Evolutionary conservation across 2,797 vertebrate genomes (phyloP).

Genomic region (Gadopsis marmoratus): DNA sequence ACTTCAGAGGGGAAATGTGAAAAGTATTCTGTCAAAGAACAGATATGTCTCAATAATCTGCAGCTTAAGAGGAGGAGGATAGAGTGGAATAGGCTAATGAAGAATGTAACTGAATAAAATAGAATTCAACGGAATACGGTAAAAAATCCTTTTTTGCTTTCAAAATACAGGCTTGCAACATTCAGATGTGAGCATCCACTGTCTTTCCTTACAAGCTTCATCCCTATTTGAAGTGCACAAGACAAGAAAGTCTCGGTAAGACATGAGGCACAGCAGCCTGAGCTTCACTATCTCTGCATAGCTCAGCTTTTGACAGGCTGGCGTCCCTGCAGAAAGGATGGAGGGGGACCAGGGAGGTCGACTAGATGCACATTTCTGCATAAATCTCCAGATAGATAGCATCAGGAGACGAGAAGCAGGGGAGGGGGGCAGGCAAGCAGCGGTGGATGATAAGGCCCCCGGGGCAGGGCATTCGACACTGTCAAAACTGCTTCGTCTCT

Average conservation of each 20-base stretch:
- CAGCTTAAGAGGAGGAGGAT: constrained; percentile 33
- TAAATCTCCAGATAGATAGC: constrained; percentile 84
- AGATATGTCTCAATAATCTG: constrained; percentile 76
- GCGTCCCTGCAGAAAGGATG: constrained; percentile 81
- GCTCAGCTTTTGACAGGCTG: constrained; percentile 82
- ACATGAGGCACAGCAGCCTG: constrained; percentile 78
- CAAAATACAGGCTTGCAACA: constrained; percentile 43
- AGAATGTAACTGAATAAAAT: constrained; percentile 18
- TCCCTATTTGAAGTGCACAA: constrained; percentile 67
- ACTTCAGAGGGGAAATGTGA: constrained; percentile 75
- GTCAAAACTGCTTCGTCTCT: constrained; percentile 82
- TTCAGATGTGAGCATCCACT: constrained; percentile 56
- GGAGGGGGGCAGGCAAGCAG: constrained; percentile 76
- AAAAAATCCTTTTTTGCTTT: constrained; percentile 28
- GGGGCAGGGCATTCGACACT: constrained; percentile 81
- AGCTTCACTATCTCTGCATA: constrained; percentile 79
- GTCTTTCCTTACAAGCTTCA: constrained; percentile 67
- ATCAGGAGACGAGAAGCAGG: constrained; percentile 78
- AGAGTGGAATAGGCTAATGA: constrained; percentile 43
- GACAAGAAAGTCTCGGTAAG: constrained; percentile 74
- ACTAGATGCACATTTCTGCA: constrained; percentile 81
- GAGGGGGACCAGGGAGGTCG: constrained; percentile 79
- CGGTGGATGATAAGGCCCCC: constrained; percentile 80
- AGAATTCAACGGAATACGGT: constrained; percentile 11
- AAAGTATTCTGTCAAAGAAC: constrained; percentile 73